Base-by-base conservation (phyloP, 2,113 vertebrate species). In the Neoarius graeffei region DNA sequence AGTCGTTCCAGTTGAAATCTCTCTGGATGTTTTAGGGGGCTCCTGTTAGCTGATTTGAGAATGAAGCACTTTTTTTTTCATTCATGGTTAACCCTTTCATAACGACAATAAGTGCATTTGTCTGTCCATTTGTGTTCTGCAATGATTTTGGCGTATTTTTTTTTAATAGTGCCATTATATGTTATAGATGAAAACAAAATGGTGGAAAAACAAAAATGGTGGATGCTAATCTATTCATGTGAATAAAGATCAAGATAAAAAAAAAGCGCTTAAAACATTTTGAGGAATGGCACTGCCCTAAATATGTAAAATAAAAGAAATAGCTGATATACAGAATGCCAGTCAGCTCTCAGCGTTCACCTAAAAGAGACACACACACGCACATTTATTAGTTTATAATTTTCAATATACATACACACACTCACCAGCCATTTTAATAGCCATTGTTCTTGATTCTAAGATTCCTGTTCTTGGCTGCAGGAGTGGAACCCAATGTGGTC, bases 71-170 rank as follows among this genome's bases (percentile, higher is more conserved):
- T 7, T 57, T 81, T 79, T 1, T 52, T 35, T 57, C 77, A 81
- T 81, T 81, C 14, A n/a, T 77, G 25, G 15, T 81, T 81, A 81
- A 81, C 79, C 76, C n/a, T 81, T 81, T 81, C 52, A 59, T 57
- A 27, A 1, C 5, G 57, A 59, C n/a, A 20, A 57, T 27, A 79
- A 54, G 23, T 79, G 25, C 13, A 77, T 76, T 11, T 52, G 10
- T 50, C 19, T 2, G 23, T 48, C 48, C 52, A 77, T 77, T 48
- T 74, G 19, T 48, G 42, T 74, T 48, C 8, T 11, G 8, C 19
- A 50, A 1, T 23, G 19, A 50, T 74, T 42, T 7, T 17, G 5
- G n/a, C 48, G 17, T 17, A 2, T 69, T 30, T 7, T 15, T 35
- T 20, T 42, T 23, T 62, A 23, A 62, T 62, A 23, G 5, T 23